Conservation (phyloP, 2,888 invertebrate genomes). For the Saturnia japonica region DNA sequence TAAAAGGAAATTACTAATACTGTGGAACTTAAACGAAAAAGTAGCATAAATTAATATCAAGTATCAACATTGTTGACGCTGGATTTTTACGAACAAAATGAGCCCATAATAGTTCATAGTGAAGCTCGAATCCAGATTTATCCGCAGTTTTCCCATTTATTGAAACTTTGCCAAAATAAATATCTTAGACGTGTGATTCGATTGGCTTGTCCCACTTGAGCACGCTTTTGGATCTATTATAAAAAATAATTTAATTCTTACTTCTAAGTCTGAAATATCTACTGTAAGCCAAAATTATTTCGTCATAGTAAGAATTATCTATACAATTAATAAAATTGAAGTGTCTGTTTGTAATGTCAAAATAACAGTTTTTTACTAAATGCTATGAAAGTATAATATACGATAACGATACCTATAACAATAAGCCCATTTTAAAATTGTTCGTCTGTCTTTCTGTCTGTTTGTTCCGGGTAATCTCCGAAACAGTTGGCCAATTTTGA, state of each 20-base stretch:
- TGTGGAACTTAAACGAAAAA: background rate
- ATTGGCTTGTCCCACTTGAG: constrained; percentile 37
- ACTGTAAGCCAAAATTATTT: background rate
- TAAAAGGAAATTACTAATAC: no score
- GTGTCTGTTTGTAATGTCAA: no score
- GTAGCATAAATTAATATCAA: background rate
- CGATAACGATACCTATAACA: no score
- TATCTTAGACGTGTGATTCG: constrained; percentile 40
- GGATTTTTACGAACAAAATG: constrained; percentile 3
- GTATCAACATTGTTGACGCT: background rate
- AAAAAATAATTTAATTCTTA: background rate
- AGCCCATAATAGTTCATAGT: constrained; percentile 32
- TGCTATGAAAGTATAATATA: no score
- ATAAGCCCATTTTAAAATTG: no score
- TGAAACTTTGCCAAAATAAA: constrained; percentile 51
- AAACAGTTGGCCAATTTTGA: no score
- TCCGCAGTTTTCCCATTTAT: constrained; percentile 45
- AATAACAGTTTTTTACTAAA: no score
- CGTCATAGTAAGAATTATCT: no score
- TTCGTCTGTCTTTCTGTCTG: no score
- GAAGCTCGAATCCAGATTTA: constrained; percentile 36
- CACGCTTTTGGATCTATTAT: constrained; percentile 24
- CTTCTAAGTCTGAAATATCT: background rate
- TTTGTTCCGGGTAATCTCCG: no score
- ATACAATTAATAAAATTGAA: no score